phyloP scores from a whole-genome alignment of 2,113 vertebrate genomes.

The Heteronetta atricapilla region DNA sequence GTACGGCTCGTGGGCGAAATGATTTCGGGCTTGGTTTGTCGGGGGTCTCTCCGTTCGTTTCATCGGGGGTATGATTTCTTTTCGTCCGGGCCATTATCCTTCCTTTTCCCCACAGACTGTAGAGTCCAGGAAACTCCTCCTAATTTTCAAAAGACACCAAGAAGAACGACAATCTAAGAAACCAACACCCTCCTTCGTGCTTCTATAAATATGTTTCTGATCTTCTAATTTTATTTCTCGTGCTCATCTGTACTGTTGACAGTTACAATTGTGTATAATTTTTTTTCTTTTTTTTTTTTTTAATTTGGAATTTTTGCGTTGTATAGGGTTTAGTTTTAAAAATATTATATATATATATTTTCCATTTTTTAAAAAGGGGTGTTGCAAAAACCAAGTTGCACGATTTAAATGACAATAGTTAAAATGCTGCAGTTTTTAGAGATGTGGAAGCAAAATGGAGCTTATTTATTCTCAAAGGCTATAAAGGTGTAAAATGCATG shows the following conservation, averaged over 20 bases:
- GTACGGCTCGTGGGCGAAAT: neutral
- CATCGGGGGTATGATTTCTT: neutral
- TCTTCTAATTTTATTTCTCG: slow-evolving; percentile 84
- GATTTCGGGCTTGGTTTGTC: neutral
- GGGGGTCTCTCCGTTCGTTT: neutral
- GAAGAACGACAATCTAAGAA: slow-evolving; percentile 74
- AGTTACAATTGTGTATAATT: slow-evolving; percentile 88
- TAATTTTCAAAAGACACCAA: slow-evolving; percentile 64
- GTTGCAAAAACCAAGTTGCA: slow-evolving; percentile 85
- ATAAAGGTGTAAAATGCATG: slow-evolving; percentile 86
- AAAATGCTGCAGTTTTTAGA: slow-evolving; percentile 95
- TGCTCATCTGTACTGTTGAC: slow-evolving; percentile 91
- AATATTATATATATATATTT: slow-evolving; percentile 83
- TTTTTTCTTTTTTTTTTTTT: slow-evolving; percentile 70
- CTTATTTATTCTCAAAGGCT: slow-evolving; percentile 89
- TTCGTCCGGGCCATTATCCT: neutral
- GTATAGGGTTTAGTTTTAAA: slow-evolving; percentile 85
- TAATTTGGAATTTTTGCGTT: slow-evolving; percentile 77
- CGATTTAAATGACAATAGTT: slow-evolving; percentile 79
- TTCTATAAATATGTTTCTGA: slow-evolving; percentile 84
- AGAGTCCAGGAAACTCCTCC: slow-evolving; percentile 18
- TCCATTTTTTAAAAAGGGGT: slow-evolving; percentile 80
- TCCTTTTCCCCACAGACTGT: neutral
- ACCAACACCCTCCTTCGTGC: slow-evolving; percentile 75
- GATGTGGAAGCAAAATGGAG: slow-evolving; percentile 82